Percentiles rank a stretch among this genome's conserved stretches.
Evolutionary conservation across 2,797 vertebrate species (phyloP).

Genomic region (Furcifer pardalis): DNA sequence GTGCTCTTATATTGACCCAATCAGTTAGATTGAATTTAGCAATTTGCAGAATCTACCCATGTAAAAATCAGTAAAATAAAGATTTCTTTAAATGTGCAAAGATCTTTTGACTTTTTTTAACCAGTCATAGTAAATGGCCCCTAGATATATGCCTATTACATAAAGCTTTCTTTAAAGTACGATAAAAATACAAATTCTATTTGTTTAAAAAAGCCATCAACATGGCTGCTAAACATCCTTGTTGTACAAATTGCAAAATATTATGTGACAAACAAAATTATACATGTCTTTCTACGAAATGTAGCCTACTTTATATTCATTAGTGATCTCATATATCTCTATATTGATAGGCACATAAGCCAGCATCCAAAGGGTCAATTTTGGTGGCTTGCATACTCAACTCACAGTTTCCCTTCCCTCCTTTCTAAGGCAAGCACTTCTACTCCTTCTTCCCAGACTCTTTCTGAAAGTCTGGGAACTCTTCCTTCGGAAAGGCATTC

Average conservation of each 20-base stretch:
- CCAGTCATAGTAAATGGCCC: slow-evolving; percentile 74
- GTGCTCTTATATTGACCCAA: slow-evolving; percentile 53
- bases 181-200: slow-evolving; percentile 86
- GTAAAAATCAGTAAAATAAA: slow-evolving; percentile 76
- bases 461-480: background rate
- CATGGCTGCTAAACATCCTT: slow-evolving; percentile 77
- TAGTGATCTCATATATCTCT: slow-evolving; percentile 60
- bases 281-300: slow-evolving; percentile 75
- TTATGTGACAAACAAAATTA: slow-evolving; percentile 79
- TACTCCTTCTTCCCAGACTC: too few relatives aligned
- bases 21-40: slow-evolving; percentile 63
- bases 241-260: slow-evolving; percentile 83
- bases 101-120: slow-evolving; percentile 72
- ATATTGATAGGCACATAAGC: slow-evolving; percentile 23
- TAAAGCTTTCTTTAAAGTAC: slow-evolving; percentile 80
- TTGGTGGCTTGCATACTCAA: background rate
- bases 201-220: slow-evolving; percentile 80
- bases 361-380: slow-evolving; percentile 1
- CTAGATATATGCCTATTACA: slow-evolving; percentile 79
- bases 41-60: slow-evolving; percentile 66
- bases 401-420: background rate
- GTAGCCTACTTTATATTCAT: slow-evolving; percentile 66
- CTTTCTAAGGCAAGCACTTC: background rate
- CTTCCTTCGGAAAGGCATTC: background rate
- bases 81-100: slow-evolving; percentile 75